These are phyloP conservation scores for Meloe dianella DNA, from an alignment of 2,888 invertebrate species.

Conservation along the genomic window DNA sequence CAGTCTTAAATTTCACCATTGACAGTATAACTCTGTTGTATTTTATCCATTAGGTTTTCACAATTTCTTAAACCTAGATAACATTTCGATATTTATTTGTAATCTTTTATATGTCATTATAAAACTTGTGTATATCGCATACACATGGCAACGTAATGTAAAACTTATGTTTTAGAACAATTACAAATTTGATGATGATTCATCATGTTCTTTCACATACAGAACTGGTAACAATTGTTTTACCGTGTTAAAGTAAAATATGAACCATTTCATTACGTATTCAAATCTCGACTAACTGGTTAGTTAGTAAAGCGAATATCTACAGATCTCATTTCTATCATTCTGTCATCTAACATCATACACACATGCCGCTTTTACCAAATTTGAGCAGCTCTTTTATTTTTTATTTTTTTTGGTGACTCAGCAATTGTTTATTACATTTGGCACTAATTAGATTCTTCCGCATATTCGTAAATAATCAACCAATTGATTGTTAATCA, in stretches of 20 bases:
- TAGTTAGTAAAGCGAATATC: constrained; percentile 42
- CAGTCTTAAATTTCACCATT: constrained; percentile 46
- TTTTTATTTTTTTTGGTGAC: constrained; percentile 19
- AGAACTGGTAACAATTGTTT: background rate
- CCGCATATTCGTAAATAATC: background rate
- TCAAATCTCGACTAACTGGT: constrained; percentile 39
- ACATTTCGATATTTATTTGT: constrained; percentile 6
- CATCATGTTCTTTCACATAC: constrained; percentile 6
- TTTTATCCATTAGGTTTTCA: constrained; percentile 18
- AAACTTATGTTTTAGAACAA: background rate
- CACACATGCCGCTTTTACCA: constrained; percentile 39
- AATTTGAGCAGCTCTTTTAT: background rate
- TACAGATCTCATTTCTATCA: constrained; percentile 38
- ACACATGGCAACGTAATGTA: background rate
- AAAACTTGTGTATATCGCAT: background rate
- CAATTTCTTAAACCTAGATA: background rate
- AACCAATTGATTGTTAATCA: constrained; percentile 23
- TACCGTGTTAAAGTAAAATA: background rate
- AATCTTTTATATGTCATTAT: background rate
- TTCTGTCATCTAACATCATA: constrained; percentile 42
- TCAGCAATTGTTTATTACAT: constrained; percentile 22
- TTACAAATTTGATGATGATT: background rate
- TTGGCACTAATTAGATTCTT: constrained; percentile 23
- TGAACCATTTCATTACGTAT: constrained; percentile 38
- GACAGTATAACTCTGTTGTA: constrained; percentile 30